These are phyloP conservation scores for Hartigia nigra DNA, from an alignment of 2,888 invertebrate genomes.

Conservation along the genomic window DNA sequence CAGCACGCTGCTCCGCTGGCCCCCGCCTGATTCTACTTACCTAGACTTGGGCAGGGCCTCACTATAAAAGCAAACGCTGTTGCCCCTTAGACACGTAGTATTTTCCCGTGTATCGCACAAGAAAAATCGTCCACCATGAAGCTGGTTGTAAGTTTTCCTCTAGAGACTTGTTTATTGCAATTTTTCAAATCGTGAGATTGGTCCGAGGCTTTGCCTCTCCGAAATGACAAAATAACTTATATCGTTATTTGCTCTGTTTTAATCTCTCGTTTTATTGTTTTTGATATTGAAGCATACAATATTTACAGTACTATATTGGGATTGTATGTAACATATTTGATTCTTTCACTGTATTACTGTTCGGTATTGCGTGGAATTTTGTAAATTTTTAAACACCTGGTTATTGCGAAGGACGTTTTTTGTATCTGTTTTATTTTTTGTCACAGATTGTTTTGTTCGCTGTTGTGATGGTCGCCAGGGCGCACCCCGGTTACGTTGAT, in stretches of 20 bases:
- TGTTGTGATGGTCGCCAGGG: constrained; percentile 55
- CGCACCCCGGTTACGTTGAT: constrained; percentile 51
- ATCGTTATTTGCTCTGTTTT: neutral
- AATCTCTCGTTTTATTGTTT: neutral
- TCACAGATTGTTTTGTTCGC: constrained; percentile 60
- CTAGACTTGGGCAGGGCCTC: constrained; percentile 57
- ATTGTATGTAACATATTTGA: neutral
- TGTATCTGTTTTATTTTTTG: neutral
- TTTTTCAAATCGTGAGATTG: neutral
- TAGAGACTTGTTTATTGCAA: neutral
- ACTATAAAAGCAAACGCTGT: constrained; percentile 64
- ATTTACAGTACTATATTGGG: neutral
- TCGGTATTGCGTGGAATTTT: neutral
- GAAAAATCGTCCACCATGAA: constrained; percentile 61
- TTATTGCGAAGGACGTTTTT: neutral
- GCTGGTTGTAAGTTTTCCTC: constrained; percentile 61
- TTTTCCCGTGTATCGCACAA: constrained; percentile 58
- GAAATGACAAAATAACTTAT: neutral
- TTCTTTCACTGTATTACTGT: neutral
- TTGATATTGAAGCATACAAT: neutral
- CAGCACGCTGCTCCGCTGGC: constrained; percentile 37
- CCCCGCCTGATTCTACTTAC: constrained; percentile 57
- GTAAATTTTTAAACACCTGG: neutral
- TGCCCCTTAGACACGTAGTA: constrained; percentile 61
- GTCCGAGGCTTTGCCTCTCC: neutral